Conservation (phyloP, 35 echinoderm and acorn worm species). For the Diadema setosum region DNA sequence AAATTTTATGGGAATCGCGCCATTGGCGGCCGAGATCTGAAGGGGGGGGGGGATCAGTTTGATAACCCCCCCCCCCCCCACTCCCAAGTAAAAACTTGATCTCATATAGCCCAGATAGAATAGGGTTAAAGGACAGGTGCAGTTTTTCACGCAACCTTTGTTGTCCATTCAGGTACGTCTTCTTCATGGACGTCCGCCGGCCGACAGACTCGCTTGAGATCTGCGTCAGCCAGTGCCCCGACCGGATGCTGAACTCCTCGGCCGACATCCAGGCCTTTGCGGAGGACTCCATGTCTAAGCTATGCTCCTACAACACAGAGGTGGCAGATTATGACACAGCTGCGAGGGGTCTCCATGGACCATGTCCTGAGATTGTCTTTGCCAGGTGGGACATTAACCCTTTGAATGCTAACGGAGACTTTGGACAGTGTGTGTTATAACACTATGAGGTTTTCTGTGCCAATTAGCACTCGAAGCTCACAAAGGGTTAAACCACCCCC, state of each 20-base stretch:
- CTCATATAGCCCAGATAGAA: too few species aligned
- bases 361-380: constrained; percentile 28
- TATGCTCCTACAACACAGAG: constrained; percentile 55
- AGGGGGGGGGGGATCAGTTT: too few species aligned
- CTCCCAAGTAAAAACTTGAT: too few species aligned
- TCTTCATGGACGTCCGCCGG: constrained; percentile 76
- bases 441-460: too few species aligned
- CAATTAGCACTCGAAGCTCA: too few species aligned
- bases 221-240: constrained; percentile 83
- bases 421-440: too few species aligned
- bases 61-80: too few species aligned
- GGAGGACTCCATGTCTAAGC: constrained; percentile 27
- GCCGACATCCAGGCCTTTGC: constrained; percentile 58
- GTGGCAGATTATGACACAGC: constrained; percentile 44
- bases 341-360: constrained; percentile 36
- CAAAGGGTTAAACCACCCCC: too few species aligned
- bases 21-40: too few species aligned
- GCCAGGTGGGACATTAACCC: constrained; percentile 32
- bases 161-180: constrained; percentile 68
- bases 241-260: constrained; percentile 30
- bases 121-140: too few species aligned
- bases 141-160: too few species aligned
- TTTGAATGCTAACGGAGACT: background rate
- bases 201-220: constrained; percentile 67
- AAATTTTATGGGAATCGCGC: too few species aligned